These are phyloP conservation scores for Lepidurus packardi DNA, from an alignment of 1,140 invertebrate genomes.

Conservation along the genomic window DNA sequence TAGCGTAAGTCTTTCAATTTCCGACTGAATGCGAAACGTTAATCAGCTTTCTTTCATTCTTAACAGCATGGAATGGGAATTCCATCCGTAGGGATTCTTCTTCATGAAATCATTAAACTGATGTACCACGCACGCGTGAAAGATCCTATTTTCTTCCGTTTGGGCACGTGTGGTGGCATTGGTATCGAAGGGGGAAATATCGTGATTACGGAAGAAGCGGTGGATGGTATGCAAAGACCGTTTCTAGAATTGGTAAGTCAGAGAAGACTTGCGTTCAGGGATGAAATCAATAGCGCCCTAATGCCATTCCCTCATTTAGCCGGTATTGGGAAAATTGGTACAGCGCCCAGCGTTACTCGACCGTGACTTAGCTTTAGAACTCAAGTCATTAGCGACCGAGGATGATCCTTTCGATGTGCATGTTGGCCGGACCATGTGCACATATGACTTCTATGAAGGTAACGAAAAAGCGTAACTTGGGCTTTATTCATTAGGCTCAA, in stretches of 20 bases:
- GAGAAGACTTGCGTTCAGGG: background rate
- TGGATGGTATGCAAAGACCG: slow-evolving; percentile 70
- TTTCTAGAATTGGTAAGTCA: slow-evolving; percentile 57
- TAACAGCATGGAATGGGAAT: slow-evolving; percentile 87
- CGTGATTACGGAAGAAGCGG: slow-evolving; percentile 77
- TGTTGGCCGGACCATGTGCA: slow-evolving; percentile 88
- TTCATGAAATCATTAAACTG: slow-evolving; percentile 89
- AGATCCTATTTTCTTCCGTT: slow-evolving; percentile 83
- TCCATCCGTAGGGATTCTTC: slow-evolving; percentile 81
- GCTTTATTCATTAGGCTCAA: no score
- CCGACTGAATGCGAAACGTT: background rate
- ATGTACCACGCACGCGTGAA: slow-evolving; percentile 83
- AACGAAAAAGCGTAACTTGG: slow-evolving; percentile 34
- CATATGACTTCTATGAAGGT: slow-evolving; percentile 97
- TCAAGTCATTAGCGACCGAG: slow-evolving; percentile 59
- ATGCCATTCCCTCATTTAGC: slow-evolving; percentile 51
- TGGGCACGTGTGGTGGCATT: slow-evolving; percentile 90
- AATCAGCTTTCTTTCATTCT: slow-evolving; percentile 28
- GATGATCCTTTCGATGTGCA: slow-evolving; percentile 80
- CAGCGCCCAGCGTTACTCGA: slow-evolving; percentile 76
- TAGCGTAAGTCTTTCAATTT: slow-evolving; percentile 62
- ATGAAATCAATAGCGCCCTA: background rate
- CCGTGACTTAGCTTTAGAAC: slow-evolving; percentile 65
- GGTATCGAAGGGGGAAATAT: slow-evolving; percentile 82
- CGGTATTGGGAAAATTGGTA: slow-evolving; percentile 79